Percentiles rank a stretch among this genome's conserved stretches.
These are phyloP conservation scores for Tenebrio molitor DNA, from an alignment of 1,140 invertebrate species.

Conservation along the genomic window DNA sequence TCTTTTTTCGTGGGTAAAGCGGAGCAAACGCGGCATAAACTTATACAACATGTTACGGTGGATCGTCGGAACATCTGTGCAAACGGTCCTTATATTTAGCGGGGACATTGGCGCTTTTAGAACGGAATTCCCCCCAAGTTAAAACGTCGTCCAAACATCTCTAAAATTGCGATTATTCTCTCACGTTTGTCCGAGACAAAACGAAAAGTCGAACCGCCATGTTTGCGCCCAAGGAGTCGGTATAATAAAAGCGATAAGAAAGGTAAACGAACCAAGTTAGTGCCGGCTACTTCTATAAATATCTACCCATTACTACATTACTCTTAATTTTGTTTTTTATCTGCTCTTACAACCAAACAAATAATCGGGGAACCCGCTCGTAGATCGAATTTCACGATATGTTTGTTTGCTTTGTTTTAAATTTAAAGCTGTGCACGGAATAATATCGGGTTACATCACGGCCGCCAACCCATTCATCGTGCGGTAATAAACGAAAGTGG, in stretches of 20 bases:
- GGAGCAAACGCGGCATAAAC: not conserved
- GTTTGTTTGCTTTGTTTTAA: constrained; percentile 11
- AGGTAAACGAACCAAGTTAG: constrained; percentile 22
- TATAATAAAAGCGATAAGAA: constrained; percentile 26
- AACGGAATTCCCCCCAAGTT: constrained; percentile 42
- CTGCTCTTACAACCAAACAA: not conserved
- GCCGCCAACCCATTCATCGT: too few relatives aligned
- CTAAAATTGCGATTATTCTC: constrained; percentile 32
- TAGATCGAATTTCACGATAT: constrained; percentile 22
- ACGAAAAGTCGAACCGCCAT: not conserved
- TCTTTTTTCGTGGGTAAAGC: not conserved
- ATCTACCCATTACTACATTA: not conserved
- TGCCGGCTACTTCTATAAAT: constrained; percentile 1
- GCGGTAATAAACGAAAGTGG: constrained; percentile 17
- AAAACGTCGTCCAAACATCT: constrained; percentile 27
- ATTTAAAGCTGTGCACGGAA: too few relatives aligned
- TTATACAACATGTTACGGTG: constrained; percentile 28
- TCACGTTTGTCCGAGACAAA: not conserved
- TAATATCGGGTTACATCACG: constrained; percentile 17
- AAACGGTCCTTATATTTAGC: constrained; percentile 34
- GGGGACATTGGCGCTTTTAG: constrained; percentile 41
- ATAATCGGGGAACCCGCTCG: not conserved
- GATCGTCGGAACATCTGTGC: constrained; percentile 29
- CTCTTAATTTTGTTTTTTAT: not conserved
- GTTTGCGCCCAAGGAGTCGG: not conserved